Evolutionary conservation across 2,113 vertebrate species (phyloP), one percentile per base, ranked within the genome.

Genomic region (Pionites leucogaster): DNA sequence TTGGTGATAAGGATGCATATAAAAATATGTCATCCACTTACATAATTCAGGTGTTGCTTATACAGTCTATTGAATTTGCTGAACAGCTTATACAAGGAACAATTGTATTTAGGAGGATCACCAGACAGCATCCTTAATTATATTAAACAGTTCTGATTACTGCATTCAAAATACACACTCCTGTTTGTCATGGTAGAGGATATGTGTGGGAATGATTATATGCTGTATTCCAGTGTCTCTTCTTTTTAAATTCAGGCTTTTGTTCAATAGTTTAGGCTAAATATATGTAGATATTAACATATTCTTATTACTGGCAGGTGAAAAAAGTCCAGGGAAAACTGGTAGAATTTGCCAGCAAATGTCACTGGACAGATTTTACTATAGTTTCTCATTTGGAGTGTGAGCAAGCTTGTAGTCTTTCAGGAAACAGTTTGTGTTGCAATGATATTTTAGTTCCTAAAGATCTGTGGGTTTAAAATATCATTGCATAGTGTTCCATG

Each of bases 11-110:
- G 39, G 79, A 81, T 62, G 62, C 82, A 60, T 64, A 25, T 69
- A 88, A 59, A 86, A 92, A 90, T 76, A 69, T 86, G 82, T 94
- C 78, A 88, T 76, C 74, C 81, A 37, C 75, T 96, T 92, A 85
- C 65, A 80, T 69, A 85, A 81, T 85, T 93, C 92, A 84, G 59
- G 46, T 88, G n/a, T 59, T 88, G 46, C 24, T 63, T 93, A 88
- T 95, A 42, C 20, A 49, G 67, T 55, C 5, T 44, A 22, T 55
- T 80, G 64, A 95, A 87, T 52, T 95, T 85, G 42, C 53, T 88
- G 37, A 89, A 77, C 65, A 70, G 78, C 27, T 84, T 89, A 64
- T 77, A 50, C 31, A 83, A 92, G 65, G 65, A 94, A 33, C 37
- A 94, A 46, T 57, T 95, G 11, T 47, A 57, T 90, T 74, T 77